Evolutionary conservation across 2,888 invertebrate species (phyloP).

Genomic region (Coenonympha arcania): DNA sequence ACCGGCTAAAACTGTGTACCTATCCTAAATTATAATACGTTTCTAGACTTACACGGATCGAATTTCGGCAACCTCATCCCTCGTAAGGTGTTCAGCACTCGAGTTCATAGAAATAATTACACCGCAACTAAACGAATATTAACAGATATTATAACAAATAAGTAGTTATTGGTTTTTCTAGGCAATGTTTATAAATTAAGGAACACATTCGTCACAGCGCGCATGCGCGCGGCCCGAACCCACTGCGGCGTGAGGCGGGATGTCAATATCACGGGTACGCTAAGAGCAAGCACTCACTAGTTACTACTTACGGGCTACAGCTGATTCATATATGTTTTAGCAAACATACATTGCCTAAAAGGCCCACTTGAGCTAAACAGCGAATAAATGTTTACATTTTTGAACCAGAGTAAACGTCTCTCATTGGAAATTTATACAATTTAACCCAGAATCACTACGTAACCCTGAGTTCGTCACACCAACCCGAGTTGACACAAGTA

Average conservation of each 20-base stretch:
- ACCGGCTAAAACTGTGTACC: constrained; percentile 2
- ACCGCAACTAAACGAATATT: constrained; percentile 37
- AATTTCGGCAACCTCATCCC: constrained; percentile 61
- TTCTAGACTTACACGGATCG: constrained; percentile 49
- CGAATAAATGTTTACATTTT: no score
- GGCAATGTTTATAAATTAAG: constrained; percentile 42
- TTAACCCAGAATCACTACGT: no score
- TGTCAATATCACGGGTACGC: constrained; percentile 30
- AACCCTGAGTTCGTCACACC: no score
- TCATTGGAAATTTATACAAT: no score
- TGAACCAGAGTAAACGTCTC: no score
- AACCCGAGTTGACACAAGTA: no score
- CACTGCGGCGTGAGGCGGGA: constrained; percentile 39
- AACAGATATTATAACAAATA: constrained; percentile 26
- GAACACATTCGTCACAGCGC: constrained; percentile 38
- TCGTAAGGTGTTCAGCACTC: constrained; percentile 26
- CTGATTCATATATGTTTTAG: no score
- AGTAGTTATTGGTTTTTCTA: constrained; percentile 36
- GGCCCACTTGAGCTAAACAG: no score
- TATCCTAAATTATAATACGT: constrained; percentile 22
- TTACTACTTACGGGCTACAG: no score
- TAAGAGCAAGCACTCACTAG: constrained; percentile 1
- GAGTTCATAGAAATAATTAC: constrained; percentile 33
- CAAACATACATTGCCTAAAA: no score
- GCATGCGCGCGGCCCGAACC: constrained; percentile 46